Evolutionary conservation across 2,113 vertebrate genomes (phyloP).

Genomic region (Acrocephalus kingi): DNA sequence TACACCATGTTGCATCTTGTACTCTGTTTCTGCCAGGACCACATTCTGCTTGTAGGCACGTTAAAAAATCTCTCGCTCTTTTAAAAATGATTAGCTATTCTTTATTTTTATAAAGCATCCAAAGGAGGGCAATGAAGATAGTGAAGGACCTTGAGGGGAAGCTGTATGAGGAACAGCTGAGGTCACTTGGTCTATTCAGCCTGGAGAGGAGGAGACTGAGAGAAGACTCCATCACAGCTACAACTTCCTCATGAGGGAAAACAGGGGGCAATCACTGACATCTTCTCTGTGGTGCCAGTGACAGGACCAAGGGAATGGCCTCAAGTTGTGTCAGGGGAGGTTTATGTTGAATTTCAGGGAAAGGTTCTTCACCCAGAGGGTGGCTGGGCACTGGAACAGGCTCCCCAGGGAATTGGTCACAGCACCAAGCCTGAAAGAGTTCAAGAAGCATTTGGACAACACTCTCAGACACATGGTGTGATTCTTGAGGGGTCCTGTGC

Average conservation of each 20-base stretch:
- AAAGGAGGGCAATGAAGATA: neutral
- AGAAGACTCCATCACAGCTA: neutral
- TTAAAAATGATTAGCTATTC: neutral
- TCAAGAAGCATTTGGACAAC: neutral
- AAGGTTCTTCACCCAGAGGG: neutral
- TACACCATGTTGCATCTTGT: neutral
- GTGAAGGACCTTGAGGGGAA: neutral
- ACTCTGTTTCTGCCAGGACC: neutral
- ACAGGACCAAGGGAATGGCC: neutral
- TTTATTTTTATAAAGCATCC: neutral
- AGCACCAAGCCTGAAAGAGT: neutral
- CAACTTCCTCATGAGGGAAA: neutral
- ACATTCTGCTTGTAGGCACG: neutral
- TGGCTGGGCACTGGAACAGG: neutral
- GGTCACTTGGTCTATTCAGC: neutral
- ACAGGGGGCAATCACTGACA: neutral
- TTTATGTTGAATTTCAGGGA: neutral
- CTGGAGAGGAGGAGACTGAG: neutral
- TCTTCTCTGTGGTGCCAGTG: neutral
- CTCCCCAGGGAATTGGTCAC: neutral
- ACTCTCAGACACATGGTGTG: neutral
- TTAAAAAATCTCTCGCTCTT: neutral
- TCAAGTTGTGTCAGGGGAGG: neutral
- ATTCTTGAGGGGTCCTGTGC: neutral
- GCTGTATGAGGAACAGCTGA: rapidly evolving